Base-by-base conservation (phyloP, 2,113 vertebrate genomes). In the Puntigrus tetrazona region DNA sequence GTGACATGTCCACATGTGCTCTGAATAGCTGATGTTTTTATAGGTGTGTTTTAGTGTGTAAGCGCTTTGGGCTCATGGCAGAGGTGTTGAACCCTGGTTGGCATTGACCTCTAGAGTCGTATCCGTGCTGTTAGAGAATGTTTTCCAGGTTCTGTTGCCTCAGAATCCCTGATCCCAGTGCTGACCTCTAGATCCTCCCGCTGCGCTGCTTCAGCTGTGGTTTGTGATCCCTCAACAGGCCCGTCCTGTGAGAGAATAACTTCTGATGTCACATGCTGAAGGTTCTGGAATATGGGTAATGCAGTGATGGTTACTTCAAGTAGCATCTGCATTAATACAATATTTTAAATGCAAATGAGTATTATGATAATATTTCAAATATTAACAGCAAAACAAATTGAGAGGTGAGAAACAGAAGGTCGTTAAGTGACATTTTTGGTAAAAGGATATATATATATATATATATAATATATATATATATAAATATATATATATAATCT, bases 111-210 rank as follows among this genome's bases (percentile, higher is more conserved):
- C 14, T 73, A 88, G 76, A 43, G 81, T 47, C 22, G 85, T 91
- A 91, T 91, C 92, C 86, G 73, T 87, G 87, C 84, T 90, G 89
- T 88, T 88, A 81, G 91, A 86, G 90, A 47, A 86, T 69, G 79
- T 84, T 90, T 89, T 90, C 74, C 83, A 88, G 61, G 67, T 89
- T 89, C 90, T 91, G 88, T 91, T 87, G 18, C 36, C 36, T 6
- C 75, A 57, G 10, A 78, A 36, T 36, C 50, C 31, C 75, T 77
- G 74, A 67, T 69, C 29, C 31, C 65, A 36, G 31, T 3, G 31
- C 22, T 63, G 77, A 63, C 77, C 57, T 78, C 36, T 27, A 5
- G 16, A 52, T 55, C 47, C 70, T 14, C 22, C 61, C 69, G 45
- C 11, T 79, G 55, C 38, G 29, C 36, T 45, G n/a, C 57, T 45